Percentiles rank a stretch among this genome's conserved stretches.
Conservation (phyloP, 2,797 vertebrate genomes). For the Diplodus puntazzo region DNA sequence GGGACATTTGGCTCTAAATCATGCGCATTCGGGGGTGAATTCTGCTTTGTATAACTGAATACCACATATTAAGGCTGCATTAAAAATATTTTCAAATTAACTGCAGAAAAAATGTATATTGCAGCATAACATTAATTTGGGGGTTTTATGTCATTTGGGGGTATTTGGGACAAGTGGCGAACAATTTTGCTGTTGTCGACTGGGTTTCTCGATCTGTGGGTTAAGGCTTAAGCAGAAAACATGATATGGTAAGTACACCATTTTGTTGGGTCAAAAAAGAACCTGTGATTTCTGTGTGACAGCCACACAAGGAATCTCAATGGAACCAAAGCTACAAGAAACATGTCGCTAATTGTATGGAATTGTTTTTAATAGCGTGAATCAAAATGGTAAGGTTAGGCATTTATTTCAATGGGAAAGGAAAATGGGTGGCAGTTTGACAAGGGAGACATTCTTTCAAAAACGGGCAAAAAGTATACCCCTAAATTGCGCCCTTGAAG, state of each 20-base stretch:
- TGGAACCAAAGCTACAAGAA: too few species aligned
- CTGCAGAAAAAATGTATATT: too few species aligned
- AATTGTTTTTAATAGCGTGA: background rate
- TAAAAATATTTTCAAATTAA: background rate
- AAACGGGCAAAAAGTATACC: background rate
- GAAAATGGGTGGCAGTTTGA: background rate
- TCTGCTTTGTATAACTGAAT: background rate
- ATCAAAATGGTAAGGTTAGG: background rate
- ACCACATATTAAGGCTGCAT: background rate
- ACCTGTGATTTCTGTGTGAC: background rate
- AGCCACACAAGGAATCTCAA: too few species aligned
- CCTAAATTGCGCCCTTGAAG: constrained; percentile 11
- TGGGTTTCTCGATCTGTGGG: too few species aligned
- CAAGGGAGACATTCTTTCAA: background rate
- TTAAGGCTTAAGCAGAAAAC: too few species aligned
- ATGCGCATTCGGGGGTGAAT: constrained; percentile 24
- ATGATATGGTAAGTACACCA: too few species aligned
- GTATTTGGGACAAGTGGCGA: too few species aligned
- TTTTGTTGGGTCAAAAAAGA: background rate
- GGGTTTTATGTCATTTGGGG: too few species aligned
- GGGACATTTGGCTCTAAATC: constrained; percentile 53
- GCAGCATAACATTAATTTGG: too few species aligned
- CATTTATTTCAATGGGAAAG: background rate
- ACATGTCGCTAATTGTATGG: background rate
- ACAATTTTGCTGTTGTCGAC: too few species aligned